Evolutionary conservation across 2,113 vertebrate species (phyloP).

Genomic region (Alaudala cheleensis): DNA sequence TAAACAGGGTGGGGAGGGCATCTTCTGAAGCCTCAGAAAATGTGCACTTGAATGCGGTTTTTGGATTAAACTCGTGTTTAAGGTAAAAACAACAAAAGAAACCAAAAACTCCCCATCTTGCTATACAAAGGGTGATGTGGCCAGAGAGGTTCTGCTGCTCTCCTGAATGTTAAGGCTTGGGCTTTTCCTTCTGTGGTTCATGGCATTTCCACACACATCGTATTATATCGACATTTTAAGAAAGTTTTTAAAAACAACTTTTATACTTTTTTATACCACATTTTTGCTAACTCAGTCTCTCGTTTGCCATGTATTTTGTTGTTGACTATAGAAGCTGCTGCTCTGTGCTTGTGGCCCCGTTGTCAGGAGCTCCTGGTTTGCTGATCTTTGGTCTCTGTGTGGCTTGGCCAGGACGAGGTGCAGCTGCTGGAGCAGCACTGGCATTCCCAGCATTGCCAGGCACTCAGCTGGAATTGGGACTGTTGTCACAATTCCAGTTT

Average conservation of each 20-base stretch:
- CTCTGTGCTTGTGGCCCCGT: neutral
- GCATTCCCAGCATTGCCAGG: neutral
- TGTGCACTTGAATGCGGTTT: neutral
- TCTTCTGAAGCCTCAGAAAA: constrained; percentile 19
- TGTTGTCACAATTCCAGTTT: neutral
- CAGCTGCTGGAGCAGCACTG: neutral
- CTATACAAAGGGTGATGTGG: neutral
- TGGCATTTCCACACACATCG: neutral
- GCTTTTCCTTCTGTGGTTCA: neutral
- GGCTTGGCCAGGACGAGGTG: neutral
- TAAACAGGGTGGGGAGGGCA: neutral
- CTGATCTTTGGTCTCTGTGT: neutral
- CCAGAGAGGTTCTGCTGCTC: neutral
- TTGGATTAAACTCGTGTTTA: neutral
- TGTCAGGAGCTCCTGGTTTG: neutral
- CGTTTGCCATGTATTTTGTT: neutral
- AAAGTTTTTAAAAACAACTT: constrained; percentile 61
- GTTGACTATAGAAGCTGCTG: neutral
- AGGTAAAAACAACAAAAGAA: neutral
- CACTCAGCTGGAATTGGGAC: neutral
- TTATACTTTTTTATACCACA: constrained; percentile 71
- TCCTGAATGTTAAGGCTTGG: neutral
- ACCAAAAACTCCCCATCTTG: neutral
- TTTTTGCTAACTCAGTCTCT: constrained; percentile 71
- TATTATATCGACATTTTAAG: neutral